Conservation (phyloP, 2,113 vertebrate genomes). For the Zosterops borbonicus region DNA sequence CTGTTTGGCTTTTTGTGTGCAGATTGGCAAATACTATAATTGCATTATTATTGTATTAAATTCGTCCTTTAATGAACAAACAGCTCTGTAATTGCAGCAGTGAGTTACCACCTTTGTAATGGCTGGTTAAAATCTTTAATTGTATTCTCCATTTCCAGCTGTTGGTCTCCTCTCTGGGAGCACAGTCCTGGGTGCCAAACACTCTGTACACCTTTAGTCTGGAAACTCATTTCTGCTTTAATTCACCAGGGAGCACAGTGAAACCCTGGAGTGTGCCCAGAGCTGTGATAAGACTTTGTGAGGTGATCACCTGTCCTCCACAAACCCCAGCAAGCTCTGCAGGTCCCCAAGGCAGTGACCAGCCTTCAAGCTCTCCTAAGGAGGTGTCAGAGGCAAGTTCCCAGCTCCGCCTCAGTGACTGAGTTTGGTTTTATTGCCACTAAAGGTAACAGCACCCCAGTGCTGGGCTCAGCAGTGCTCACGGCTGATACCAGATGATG, state of each 20-base stretch:
- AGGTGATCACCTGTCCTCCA: not conserved
- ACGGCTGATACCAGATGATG: accelerated
- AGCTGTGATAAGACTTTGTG: not conserved
- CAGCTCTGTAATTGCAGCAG: not conserved
- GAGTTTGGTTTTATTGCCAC: not conserved
- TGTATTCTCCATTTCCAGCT: not conserved
- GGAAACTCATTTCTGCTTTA: not conserved
- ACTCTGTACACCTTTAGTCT: not conserved
- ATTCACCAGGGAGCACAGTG: not conserved
- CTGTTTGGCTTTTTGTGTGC: not conserved
- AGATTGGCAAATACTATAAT: not conserved
- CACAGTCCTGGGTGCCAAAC: not conserved
- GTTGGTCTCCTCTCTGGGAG: not conserved
- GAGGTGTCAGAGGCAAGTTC: not conserved
- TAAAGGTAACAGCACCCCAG: not conserved
- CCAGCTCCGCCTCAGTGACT: not conserved
- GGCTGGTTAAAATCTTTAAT: not conserved
- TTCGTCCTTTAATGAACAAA: not conserved
- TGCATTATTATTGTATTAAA: not conserved
- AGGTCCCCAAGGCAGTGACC: not conserved
- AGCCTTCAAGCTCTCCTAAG: not conserved
- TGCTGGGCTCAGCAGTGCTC: not conserved
- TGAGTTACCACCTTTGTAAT: not conserved
- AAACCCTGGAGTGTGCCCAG: not conserved
- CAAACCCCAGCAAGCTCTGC: not conserved